phyloP scores from a whole-genome alignment of 2,888 invertebrate species.

The Hypolimnas misippus region DNA sequence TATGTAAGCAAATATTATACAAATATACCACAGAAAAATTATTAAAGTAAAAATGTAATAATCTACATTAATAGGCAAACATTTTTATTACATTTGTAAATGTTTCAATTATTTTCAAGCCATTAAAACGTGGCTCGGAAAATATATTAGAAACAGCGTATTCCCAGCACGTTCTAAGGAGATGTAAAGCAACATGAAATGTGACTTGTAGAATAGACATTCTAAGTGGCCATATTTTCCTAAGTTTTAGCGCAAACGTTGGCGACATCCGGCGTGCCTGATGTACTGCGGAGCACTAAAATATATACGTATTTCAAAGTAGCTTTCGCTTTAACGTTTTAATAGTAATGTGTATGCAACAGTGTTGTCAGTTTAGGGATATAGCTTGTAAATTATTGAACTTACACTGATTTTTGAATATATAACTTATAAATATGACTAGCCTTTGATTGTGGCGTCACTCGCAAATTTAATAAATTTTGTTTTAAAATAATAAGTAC shows the following conservation, averaged over 20 bases:
- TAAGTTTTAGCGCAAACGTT: slow-evolving; percentile 34
- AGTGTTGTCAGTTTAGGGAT: not conserved
- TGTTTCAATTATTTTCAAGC: slow-evolving; percentile 2
- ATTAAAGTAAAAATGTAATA: too few species aligned
- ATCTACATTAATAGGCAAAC: not conserved
- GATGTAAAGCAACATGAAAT: slow-evolving; percentile 33
- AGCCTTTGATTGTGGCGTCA: too few species aligned
- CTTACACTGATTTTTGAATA: too few species aligned
- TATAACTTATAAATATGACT: too few species aligned
- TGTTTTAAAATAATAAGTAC: too few species aligned
- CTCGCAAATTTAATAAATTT: too few species aligned
- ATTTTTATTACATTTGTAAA: not conserved
- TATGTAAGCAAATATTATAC: too few species aligned
- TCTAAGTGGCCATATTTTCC: slow-evolving; percentile 36
- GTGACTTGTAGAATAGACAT: slow-evolving; percentile 34
- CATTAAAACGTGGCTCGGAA: slow-evolving; percentile 1
- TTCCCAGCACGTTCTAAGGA: slow-evolving; percentile 26
- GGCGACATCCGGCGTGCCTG: slow-evolving; percentile 33
- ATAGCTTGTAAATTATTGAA: not conserved
- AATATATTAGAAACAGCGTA: slow-evolving; percentile 14
- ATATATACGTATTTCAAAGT: slow-evolving; percentile 24
- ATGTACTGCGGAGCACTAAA: slow-evolving; percentile 37
- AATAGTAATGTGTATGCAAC: slow-evolving; percentile 11
- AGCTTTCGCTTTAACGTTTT: not conserved
- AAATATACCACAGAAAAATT: too few species aligned